Base-by-base conservation (phyloP, 2,113 vertebrate genomes). In the Sus scrofa region DNA sequence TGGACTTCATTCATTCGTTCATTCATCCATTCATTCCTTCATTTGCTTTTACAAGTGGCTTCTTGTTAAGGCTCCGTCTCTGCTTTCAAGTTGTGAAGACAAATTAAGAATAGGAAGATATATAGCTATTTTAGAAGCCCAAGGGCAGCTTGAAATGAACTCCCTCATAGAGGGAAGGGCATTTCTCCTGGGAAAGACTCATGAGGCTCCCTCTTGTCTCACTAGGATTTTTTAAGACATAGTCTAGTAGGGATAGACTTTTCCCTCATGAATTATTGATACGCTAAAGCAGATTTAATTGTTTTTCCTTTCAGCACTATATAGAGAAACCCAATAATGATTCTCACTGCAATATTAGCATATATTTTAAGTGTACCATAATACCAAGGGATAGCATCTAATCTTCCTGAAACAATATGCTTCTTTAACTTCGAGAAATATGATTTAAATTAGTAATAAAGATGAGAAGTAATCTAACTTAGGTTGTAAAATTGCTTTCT, bases 261-360 rank as follows among this genome's bases (percentile, higher is more conserved):
- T 94, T 93, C 73, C 86, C 83, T 95, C 91, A 95, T 98, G 88
- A 97, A 97, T 98, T 96, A 98, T 98, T 96, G 96, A 97, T 96
- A 92, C 20, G 75, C 50, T 84, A 94, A 96, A 97, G 94, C 89
- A 81, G 65, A 97, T 98, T 98, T 97, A 97, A 97, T 97, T 95
- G 97, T 97, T 95, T 97, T 96, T 95, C 86, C 94, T 97, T 96
- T 97, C 88, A 91, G 73, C 60, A 26, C 89, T 95, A 62, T 86
- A 92, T 62, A 85, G 39, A 97, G 86, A 95, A 97, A 89, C 89
- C 37, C 86, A 96, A 67, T 97, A 97, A 95, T 81, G 89, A 96
- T 84, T 97, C 91, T 95, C 74, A 67, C 65, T 75, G 65, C 74
- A 89, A 95, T 97, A 97, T 96, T 97, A 98, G 71, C 93, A 93